Base-by-base conservation (phyloP, 2,797 vertebrate species). In the Hippopotamyrus pictus region DNA sequence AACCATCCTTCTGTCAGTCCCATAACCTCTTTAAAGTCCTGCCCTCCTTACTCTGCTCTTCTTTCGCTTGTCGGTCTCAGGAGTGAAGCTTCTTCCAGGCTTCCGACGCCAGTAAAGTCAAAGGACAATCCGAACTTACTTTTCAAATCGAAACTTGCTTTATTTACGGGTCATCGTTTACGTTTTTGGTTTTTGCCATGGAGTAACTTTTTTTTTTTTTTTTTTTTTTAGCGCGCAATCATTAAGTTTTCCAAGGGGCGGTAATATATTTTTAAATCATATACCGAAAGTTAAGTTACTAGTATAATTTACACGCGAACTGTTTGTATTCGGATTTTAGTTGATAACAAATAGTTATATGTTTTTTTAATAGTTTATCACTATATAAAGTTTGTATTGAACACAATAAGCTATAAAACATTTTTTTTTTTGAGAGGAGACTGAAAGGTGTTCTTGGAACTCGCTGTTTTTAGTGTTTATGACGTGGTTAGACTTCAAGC, bases 1-100 rank as follows among this genome's bases (percentile, higher is more conserved):
- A 86, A 59, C 86, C 54, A 59, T 87, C 33, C 89, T 51, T 33
- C 22, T 57, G 33, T 76, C 85, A 89, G 86, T 90, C 88, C 89
- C 73, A 90, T 91, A 91, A 90, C 90, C 89, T 90, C 87, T 88
- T 73, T 89, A 89, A 91, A 86, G 84, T 86, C 92, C 91, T 89
- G 86, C 76, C 87, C 83, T 90, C 41, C 89, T 88, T 19, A 11
- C 25, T 86, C 69, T 91, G 87, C 90, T 89, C 57, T 65, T 85
- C 88, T 84, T 89, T 85, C 82, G 33, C 90, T 54, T 88, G 89
- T 90, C 89, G 73, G 88, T 91, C 90, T 65, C 19, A n/a, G 29
- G 88, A 65, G 25, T 69, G 79, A 89, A 82, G 54, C 41, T 86
- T 82, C 59, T n/a, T n/a, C 41, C 76, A 82, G 76, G 19, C 79